phyloP scores from a whole-genome alignment of 2,888 invertebrate genomes.

The Eledone cirrhosa region DNA sequence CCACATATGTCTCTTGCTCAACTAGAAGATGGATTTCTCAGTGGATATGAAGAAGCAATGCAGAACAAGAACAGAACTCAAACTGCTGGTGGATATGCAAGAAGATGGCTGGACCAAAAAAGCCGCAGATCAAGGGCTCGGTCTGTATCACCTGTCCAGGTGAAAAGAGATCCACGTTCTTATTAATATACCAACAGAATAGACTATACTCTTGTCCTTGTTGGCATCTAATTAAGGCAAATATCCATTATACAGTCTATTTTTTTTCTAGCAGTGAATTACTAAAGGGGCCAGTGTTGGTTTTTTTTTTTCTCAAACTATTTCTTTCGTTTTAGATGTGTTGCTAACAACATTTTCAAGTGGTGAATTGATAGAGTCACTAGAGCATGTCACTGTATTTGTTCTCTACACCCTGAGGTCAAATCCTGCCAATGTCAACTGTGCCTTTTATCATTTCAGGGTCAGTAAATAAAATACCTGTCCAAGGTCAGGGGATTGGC shows the following conservation, averaged over 20 bases:
- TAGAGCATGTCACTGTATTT: background rate
- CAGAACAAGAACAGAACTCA: conserved; percentile 38
- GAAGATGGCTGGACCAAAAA: conserved; percentile 43
- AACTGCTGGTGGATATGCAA: conserved; percentile 46
- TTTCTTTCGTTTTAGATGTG: no score
- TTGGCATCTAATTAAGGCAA: no score
- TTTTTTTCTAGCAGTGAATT: no score
- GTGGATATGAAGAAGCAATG: conserved; percentile 48
- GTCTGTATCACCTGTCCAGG: conserved; percentile 54
- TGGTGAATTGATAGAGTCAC: background rate
- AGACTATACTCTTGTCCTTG: no score
- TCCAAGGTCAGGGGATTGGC: no score
- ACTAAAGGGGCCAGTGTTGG: no score
- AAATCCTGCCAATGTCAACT: no score
- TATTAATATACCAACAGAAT: conserved; percentile 52
- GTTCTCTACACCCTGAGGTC: background rate
- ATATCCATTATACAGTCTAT: no score
- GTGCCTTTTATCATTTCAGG: no score
- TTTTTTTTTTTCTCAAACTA: no score
- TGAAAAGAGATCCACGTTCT: conserved; percentile 52
- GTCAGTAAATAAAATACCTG: no score
- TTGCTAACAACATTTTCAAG: no score
- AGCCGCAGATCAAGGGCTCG: conserved; percentile 46
- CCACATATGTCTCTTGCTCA: conserved; percentile 58
- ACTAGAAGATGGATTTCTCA: conserved; percentile 60